Evolutionary conservation across 1,140 invertebrate genomes (phyloP).

Genomic region (Drosophila seguyi): DNA sequence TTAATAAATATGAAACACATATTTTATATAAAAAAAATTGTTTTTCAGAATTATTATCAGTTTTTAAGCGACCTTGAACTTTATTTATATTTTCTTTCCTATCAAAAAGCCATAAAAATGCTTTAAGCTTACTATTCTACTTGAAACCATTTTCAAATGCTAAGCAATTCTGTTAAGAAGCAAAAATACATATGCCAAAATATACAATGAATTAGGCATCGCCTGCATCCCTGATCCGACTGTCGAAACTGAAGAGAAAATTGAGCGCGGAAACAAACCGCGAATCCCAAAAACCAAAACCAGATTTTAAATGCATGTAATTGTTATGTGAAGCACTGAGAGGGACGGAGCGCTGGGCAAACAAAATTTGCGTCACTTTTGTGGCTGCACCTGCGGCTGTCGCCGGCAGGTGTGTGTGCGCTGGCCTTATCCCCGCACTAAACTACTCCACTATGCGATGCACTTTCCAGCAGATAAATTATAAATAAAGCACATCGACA

Average conservation of each 20-base stretch:
- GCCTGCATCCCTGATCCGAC: conserved; percentile 6
- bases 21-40: background rate
- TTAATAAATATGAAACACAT: background rate
- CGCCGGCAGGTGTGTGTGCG: conserved; percentile 22
- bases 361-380: conserved; percentile 60
- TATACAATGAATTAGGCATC: background rate
- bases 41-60: background rate
- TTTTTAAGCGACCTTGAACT: background rate
- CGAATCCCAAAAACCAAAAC: conserved; percentile 42
- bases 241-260: background rate
- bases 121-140: too few relatives aligned
- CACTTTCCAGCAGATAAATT: conserved; percentile 54
- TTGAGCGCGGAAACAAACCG: conserved; percentile 6
- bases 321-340: conserved; percentile 31
- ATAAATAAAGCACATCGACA: conserved; percentile 55
- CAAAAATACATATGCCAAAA: background rate
- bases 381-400: conserved; percentile 39
- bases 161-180: background rate
- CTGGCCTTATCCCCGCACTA: conserved; percentile 3
- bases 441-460: conserved; percentile 13
- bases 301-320: conserved; percentile 71
- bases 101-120: background rate
- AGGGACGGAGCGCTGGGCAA: conserved; percentile 26
- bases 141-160: background rate
- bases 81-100: background rate